Conservation (phyloP, 2,113 vertebrate genomes). For the Porphyrio hochstetteri region DNA sequence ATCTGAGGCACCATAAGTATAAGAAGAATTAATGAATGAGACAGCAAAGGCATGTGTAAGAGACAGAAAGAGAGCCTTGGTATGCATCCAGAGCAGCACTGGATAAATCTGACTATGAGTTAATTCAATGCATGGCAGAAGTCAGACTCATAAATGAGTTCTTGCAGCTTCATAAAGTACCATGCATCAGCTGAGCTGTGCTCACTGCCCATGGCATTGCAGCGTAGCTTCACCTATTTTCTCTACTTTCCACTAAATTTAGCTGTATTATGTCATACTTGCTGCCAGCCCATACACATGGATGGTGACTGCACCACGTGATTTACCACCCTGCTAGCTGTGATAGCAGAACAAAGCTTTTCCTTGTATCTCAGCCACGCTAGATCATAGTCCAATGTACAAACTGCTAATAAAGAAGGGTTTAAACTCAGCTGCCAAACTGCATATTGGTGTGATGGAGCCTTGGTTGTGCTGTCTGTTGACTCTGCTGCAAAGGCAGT, state of each 20-base stretch:
- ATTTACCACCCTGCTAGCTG: background rate
- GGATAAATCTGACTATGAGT: background rate
- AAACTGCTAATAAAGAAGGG: background rate
- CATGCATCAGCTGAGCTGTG: background rate
- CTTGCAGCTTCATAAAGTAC: background rate
- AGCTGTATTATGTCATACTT: background rate
- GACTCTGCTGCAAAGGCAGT: background rate
- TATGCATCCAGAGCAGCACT: background rate
- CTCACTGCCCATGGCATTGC: background rate
- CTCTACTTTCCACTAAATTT: conserved; percentile 15
- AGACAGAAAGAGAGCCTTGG: background rate
- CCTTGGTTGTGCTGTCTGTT: background rate
- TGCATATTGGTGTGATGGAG: background rate
- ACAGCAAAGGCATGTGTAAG: background rate
- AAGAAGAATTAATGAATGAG: background rate
- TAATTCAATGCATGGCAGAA: background rate
- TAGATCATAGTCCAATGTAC: background rate
- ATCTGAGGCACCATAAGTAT: background rate
- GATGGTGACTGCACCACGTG: background rate
- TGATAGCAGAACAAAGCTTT: background rate
- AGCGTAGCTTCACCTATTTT: background rate
- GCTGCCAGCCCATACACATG: background rate
- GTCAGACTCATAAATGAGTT: background rate
- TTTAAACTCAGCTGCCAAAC: background rate
- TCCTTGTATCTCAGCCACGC: background rate